Percentiles rank a stretch among this genome's conserved stretches.
Conservation (phyloP, 2,113 vertebrate species). For the Syngnathus scovelli region DNA sequence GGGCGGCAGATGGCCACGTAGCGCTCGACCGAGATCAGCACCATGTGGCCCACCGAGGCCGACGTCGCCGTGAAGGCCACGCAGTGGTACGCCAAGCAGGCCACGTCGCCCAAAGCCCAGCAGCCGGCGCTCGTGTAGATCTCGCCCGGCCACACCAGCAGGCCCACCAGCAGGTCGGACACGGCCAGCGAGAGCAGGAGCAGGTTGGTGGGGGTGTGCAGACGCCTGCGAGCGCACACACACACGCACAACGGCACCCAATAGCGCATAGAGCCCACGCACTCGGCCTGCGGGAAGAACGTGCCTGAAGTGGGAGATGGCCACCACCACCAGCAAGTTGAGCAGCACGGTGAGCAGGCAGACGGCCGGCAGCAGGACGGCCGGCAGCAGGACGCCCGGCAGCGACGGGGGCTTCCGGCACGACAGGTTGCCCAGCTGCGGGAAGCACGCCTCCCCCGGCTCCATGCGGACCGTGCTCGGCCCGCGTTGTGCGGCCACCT, state of each 20-base stretch:
- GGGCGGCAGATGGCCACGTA: not conserved
- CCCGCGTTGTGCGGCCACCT: too few relatives aligned
- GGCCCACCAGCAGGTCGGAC: conserved; percentile 57
- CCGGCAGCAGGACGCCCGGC: not conserved
- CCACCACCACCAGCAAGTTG: conserved; percentile 40
- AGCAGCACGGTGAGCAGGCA: not conserved
- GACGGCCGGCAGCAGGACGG: not conserved
- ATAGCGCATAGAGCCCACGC: too few relatives aligned
- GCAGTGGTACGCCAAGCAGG: conserved; percentile 41
- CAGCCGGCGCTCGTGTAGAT: conserved; percentile 43
- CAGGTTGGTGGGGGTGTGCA: conserved; percentile 64
- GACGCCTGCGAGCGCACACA: conserved; percentile 27
- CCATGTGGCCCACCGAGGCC: conserved; percentile 51
- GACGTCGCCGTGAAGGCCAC: conserved; percentile 36
- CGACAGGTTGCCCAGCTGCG: not conserved
- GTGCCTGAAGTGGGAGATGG: conserved; percentile 58
- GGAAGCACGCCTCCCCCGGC: not conserved
- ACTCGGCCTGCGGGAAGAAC: not conserved
- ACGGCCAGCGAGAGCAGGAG: conserved; percentile 65
- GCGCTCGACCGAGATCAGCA: conserved; percentile 39
- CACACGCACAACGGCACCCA: too few relatives aligned
- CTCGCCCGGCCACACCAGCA: conserved; percentile 79
- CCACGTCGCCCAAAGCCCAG: conserved; percentile 58
- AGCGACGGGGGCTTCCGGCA: not conserved
- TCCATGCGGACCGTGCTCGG: not conserved